Evolutionary conservation across 2,797 vertebrate genomes (phyloP).

Genomic region (Gallinago solitaria): DNA sequence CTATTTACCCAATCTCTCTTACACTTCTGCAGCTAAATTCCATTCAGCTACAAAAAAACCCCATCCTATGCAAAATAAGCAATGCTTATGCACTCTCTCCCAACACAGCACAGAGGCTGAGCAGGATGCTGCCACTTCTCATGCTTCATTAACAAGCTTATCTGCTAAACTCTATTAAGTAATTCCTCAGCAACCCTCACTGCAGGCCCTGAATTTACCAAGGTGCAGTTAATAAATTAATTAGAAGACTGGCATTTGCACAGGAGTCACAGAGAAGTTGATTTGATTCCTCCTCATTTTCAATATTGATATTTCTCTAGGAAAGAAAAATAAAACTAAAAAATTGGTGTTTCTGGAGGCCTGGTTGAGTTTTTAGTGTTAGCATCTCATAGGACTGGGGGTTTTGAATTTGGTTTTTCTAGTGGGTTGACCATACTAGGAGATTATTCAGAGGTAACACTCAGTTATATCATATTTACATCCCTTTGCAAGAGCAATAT

Average conservation of each 20-base stretch:
- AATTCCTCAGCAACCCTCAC: neutral
- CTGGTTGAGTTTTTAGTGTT: neutral
- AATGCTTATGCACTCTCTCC: neutral
- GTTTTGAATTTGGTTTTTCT: fast-evolving
- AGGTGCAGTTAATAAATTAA: neutral
- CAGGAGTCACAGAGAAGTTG: neutral
- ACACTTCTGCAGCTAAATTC: neutral
- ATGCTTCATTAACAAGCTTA: neutral
- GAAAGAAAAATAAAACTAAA: neutral
- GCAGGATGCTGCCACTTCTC: neutral
- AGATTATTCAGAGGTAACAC: neutral
- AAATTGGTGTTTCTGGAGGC: neutral
- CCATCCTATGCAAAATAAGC: neutral
- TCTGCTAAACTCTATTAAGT: neutral
- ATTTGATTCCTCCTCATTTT: neutral
- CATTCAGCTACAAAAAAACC: neutral
- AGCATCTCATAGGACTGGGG: neutral
- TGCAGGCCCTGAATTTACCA: neutral
- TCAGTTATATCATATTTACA: neutral
- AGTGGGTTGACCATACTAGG: neutral
- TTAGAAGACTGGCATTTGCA: neutral
- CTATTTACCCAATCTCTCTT: neutral
- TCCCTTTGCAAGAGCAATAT: neutral
- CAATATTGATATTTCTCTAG: neutral
- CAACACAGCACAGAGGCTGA: neutral